These are phyloP conservation scores for Nothura maculosa DNA, from an alignment of 2,797 vertebrate species.

Conservation along the genomic window DNA sequence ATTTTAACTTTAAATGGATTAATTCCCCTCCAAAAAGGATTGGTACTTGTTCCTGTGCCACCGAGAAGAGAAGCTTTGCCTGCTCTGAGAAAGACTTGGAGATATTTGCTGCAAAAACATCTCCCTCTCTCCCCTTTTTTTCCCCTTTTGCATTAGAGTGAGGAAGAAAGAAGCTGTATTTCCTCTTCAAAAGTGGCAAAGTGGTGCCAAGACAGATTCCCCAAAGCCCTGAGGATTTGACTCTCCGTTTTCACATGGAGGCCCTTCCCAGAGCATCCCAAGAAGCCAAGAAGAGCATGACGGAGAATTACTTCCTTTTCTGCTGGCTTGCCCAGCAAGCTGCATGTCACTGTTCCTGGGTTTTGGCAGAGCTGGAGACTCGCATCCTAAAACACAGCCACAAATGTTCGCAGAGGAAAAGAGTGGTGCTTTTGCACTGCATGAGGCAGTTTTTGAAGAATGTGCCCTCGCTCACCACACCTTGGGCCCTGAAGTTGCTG, in stretches of 20 bases:
- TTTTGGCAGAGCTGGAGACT: background rate
- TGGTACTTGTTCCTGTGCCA: background rate
- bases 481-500: background rate
- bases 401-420: background rate
- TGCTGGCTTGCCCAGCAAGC: accelerated
- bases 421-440: background rate
- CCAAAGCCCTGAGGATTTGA: background rate
- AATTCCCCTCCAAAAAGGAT: background rate
- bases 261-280: background rate
- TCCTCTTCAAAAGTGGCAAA: background rate
- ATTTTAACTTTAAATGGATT: background rate
- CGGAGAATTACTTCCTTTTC: background rate
- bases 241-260: accelerated
- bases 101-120: background rate
- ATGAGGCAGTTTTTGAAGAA: background rate
- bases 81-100: background rate
- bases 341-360: accelerated
- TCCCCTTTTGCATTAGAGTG: background rate
- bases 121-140: no score
- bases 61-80: background rate
- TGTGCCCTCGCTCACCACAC: background rate
- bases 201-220: background rate
- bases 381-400: background rate
- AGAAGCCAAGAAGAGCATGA: background rate
- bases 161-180: background rate